Evolutionary conservation across 2,888 invertebrate species (phyloP), one percentile per base, ranked within the genome.

Genomic region (Rhingia rostrata): DNA sequence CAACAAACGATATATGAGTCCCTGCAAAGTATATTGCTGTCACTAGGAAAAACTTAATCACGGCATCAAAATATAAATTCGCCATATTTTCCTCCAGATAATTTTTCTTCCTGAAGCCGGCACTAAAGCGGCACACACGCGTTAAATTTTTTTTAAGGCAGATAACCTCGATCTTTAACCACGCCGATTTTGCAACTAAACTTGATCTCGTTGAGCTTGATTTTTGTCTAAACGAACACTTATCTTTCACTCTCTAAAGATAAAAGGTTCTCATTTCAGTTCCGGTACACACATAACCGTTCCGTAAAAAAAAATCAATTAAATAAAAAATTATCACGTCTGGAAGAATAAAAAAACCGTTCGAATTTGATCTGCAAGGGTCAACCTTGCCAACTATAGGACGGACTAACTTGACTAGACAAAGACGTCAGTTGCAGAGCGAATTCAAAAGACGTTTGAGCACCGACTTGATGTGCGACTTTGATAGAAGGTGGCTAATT

Each of bases 1-100:
- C 41, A 33, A 73, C 82, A 53, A 67, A 30, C 4, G 77, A 37
- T 56, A 73, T 61, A 73, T 83, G 60, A 4, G 47, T 67, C 43
- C 78, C 51, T 53, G 56, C 61, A 10, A 83, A 69, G 22, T 73
- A 83, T 12, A 83, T 41, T 6, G 33, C 22, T 12, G 43, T 72
- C 6, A 72, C 54, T 32, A 78, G 32, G 0, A 73, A 33, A 7
- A 78, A 53, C 22, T 73, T 73, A 4, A 63, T 12, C 3, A 49
- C 33, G 4, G 60, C 35, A 12, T 61, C 22, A 9, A 61, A 33
- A 53, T 58, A 60, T 60, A 61, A 67, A 47, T 67, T 73, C 35
- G 49, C 66, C 80, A 80, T 80, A 9, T 41, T 72, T n/a, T 22
- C 7, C 9, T 22, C 2, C 5, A 9, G 12, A 6, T 35, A 32